These are phyloP conservation scores for Pogonocherus hispidulus DNA, from an alignment of 2,888 invertebrate genomes.

Conservation along the genomic window DNA sequence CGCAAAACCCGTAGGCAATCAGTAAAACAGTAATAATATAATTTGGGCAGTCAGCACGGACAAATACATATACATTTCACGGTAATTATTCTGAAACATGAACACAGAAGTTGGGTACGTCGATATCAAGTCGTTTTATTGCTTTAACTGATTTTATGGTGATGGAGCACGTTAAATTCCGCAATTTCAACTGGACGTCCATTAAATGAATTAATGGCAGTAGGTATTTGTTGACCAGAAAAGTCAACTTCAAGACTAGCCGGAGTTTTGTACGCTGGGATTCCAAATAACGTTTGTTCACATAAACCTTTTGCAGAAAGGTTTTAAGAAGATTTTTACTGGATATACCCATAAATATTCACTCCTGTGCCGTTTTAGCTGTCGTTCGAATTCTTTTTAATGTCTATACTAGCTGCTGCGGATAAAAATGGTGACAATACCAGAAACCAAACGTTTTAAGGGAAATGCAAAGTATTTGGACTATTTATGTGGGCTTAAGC, in stretches of 20 bases:
- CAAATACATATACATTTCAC: slow-evolving; percentile 47
- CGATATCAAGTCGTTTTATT: slow-evolving; percentile 60
- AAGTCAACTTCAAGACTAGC: slow-evolving; percentile 40
- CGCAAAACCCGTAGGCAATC: slow-evolving; percentile 40
- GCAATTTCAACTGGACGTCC: slow-evolving; percentile 52
- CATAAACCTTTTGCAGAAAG: background rate
- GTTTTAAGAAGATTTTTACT: background rate
- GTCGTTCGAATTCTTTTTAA: no score
- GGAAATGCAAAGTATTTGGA: no score
- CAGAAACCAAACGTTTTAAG: no score
- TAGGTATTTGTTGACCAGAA: slow-evolving; percentile 58
- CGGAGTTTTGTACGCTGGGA: slow-evolving; percentile 3
- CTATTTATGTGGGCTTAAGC: no score
- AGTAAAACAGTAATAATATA: slow-evolving; percentile 40
- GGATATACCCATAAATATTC: background rate
- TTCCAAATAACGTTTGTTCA: background rate
- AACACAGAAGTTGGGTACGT: slow-evolving; percentile 54
- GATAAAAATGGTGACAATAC: no score
- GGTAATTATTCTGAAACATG: slow-evolving; percentile 60
- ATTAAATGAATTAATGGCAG: slow-evolving; percentile 60
- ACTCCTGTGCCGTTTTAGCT: no score
- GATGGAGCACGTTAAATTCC: slow-evolving; percentile 56
- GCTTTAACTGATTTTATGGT: slow-evolving; percentile 61
- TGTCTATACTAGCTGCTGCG: no score
- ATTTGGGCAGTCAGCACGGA: slow-evolving; percentile 44